These are phyloP conservation scores for Hypercompe scribonia DNA, from an alignment of 2,888 invertebrate species.

Conservation along the genomic window DNA sequence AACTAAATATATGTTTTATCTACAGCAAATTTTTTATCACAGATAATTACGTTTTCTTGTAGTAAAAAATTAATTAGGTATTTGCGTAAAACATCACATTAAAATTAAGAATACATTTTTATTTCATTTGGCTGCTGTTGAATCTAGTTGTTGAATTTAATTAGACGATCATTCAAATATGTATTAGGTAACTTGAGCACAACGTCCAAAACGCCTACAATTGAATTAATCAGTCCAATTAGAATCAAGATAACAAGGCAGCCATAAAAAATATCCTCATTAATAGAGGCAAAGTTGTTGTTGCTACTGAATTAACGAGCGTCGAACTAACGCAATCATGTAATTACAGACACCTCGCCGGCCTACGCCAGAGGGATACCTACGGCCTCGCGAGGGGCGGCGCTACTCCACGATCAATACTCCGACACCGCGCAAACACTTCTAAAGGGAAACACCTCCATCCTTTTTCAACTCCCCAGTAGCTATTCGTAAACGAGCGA, in stretches of 20 bases:
- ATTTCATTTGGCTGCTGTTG: slow-evolving; percentile 7
- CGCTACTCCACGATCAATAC: slow-evolving; percentile 73
- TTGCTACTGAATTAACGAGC: slow-evolving; percentile 83
- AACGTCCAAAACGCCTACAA: slow-evolving; percentile 49
- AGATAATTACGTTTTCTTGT: neutral
- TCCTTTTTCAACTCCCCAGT: slow-evolving; percentile 56
- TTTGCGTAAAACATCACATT: slow-evolving; percentile 2
- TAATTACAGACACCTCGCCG: slow-evolving; percentile 74
- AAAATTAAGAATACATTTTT: slow-evolving; percentile 4
- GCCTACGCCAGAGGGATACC: slow-evolving; percentile 66
- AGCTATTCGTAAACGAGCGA: slow-evolving; percentile 56
- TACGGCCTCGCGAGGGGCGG: slow-evolving; percentile 70
- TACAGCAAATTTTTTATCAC: neutral
- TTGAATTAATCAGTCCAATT: slow-evolving; percentile 63
- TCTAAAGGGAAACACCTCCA: slow-evolving; percentile 44
- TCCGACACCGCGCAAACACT: slow-evolving; percentile 38
- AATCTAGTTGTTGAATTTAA: slow-evolving; percentile 15
- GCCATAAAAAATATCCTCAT: slow-evolving; percentile 74
- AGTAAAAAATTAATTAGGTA: slow-evolving; percentile 2
- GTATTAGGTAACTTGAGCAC: slow-evolving; percentile 44
- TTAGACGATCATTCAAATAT: slow-evolving; percentile 33
- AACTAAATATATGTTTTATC: neutral
- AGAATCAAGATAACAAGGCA: slow-evolving; percentile 69
- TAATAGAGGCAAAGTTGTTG: slow-evolving; percentile 78
- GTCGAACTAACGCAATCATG: slow-evolving; percentile 72